Base-by-base conservation (phyloP, 2,113 vertebrate genomes). In the Cheilinus undulatus region DNA sequence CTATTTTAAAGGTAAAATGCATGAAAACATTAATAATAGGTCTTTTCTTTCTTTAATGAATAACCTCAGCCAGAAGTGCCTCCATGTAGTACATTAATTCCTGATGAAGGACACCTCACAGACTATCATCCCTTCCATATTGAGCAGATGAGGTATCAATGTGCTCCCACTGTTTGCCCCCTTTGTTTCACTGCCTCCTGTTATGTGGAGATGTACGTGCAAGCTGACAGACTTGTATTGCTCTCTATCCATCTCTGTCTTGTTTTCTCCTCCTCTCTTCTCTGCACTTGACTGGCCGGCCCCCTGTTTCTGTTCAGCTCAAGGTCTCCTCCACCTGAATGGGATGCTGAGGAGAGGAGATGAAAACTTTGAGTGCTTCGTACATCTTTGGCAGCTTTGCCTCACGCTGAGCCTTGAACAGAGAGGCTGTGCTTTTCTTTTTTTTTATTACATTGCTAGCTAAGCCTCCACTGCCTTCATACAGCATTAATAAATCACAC, bases 141-240 rank as follows among this genome's bases (percentile, higher is more conserved):
- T 42, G 22, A 57, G 2, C 0, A 9, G 3, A 32, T 17, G 22
- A 36, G 36, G 38, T 28, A 28, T 45, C 8, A 1, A 1, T 5
- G 1, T 42, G 10, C 14, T 64, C 20, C 40, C 52, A 1, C 34
- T 1, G 19, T n/a, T 34, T 51, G 22, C 42, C 34, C 59, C 58
- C 48, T 34, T 28, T 22, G 45, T 50, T 69, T 45, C 63, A 3
- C 3, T 0, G 60, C 38, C 12, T 54, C 43, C 68, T 64, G 71
- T 69, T 75, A 68, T 81, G 59, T 62, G 69, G 61, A 69, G 69
- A 80, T 38, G n/a, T 40, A 49, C 66, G 40, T 23, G 64, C 24
- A 56, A 60, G 69, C 57, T 68, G 63, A 64, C 76, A 53, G 56
- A 63, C 60, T 34, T 46, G 28, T 42, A 4, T 5, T 17, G 40